Conservation (phyloP, 92 coral and sea anemone genomes). For the Palythoa heliodiscus region DNA sequence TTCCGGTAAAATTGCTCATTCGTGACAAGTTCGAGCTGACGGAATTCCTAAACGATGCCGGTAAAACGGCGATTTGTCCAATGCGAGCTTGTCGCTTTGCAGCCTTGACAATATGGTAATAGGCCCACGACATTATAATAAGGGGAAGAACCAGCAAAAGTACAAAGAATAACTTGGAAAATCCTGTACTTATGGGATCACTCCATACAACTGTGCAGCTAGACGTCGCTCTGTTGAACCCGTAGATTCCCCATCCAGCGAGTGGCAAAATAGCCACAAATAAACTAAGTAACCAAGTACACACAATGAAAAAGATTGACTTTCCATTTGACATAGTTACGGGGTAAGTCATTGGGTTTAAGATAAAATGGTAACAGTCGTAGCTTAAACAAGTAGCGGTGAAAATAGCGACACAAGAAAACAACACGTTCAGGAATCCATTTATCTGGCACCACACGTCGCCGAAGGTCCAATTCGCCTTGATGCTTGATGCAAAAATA, state of each 20-base stretch:
- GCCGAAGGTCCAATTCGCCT: conserved; percentile 83
- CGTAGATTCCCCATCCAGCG: conserved; percentile 95
- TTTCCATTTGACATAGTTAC: conserved; percentile 77
- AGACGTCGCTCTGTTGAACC: conserved; percentile 69
- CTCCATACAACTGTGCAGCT: conserved; percentile 92
- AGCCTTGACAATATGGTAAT: conserved; percentile 87
- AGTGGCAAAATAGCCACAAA: conserved; percentile 90
- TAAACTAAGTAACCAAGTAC: conserved; percentile 77
- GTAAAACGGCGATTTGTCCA: conserved; percentile 68
- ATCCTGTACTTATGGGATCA: conserved; percentile 81
- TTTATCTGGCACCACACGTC: conserved; percentile 78
- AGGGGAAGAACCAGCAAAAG: conserved; percentile 67
- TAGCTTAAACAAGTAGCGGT: conserved; percentile 87
- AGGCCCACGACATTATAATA: conserved; percentile 70
- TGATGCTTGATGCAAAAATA: conserved; percentile 70
- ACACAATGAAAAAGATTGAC: conserved; percentile 63
- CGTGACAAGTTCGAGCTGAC: conserved; percentile 64
- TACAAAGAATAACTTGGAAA: conserved; percentile 74
- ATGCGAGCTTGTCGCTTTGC: conserved; percentile 92
- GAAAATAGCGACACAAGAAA: conserved; percentile 72
- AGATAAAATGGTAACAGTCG: conserved; percentile 94
- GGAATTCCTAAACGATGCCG: conserved; percentile 60
- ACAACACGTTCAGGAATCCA: conserved; percentile 78
- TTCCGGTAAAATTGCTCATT: conserved; percentile 66
- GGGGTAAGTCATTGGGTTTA: conserved; percentile 85